Percentiles rank a stretch among this genome's conserved stretches.
Conservation (phyloP, 1,140 invertebrate species). For the Odontomachus brunneus region DNA sequence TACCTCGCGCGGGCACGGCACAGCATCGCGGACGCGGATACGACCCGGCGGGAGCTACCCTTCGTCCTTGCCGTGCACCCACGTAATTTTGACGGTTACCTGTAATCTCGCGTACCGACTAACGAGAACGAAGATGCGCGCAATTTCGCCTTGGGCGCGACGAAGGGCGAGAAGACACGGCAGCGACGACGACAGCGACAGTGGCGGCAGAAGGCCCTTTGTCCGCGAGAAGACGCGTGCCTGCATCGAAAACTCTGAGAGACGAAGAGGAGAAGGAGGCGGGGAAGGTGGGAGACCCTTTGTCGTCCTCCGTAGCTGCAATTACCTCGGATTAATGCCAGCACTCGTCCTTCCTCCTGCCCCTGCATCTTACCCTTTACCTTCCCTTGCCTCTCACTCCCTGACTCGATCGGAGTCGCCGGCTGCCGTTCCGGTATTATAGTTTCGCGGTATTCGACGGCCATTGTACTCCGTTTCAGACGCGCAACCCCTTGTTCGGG, state of each 20-base stretch:
- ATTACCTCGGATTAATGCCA: constrained; percentile 70
- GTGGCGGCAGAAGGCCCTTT: constrained; percentile 56
- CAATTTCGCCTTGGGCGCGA: constrained; percentile 21
- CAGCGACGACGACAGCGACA: not conserved
- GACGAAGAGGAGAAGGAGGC: no score
- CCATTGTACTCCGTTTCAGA: constrained; percentile 47
- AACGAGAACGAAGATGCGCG: constrained; percentile 46
- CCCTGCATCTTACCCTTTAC: not conserved
- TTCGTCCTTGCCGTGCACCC: not conserved
- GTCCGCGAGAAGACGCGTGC: constrained; percentile 49
- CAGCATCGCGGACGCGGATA: no score
- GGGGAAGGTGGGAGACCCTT: constrained; percentile 24
- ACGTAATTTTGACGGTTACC: constrained; percentile 43
- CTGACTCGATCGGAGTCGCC: constrained; percentile 8
- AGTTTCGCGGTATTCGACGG: constrained; percentile 46
- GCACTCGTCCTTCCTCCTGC: not conserved
- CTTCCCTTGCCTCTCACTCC: not conserved
- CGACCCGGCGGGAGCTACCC: not conserved
- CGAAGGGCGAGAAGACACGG: constrained; percentile 2
- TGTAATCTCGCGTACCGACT: constrained; percentile 36
- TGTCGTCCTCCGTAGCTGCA: constrained; percentile 60
- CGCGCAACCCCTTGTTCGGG: not conserved
- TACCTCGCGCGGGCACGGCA: no score
- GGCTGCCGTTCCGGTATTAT: constrained; percentile 43
- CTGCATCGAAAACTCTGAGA: constrained; percentile 34